Evolutionary conservation across 2,113 vertebrate genomes (phyloP).

Genomic region (Phrynocephalus versicolor): DNA sequence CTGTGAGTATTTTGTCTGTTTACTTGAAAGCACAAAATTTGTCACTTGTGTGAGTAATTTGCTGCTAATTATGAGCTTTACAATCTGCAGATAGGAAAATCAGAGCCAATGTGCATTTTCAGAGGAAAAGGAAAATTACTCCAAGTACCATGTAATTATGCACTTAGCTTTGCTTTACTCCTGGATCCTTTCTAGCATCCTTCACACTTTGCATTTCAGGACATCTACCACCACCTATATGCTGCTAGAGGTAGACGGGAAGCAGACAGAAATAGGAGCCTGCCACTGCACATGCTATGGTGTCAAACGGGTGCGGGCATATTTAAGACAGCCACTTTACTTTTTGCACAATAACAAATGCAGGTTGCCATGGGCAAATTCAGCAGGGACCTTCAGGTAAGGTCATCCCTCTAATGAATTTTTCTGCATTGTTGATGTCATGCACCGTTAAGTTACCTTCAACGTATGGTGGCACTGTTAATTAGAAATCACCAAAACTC

Average conservation of each 20-base stretch:
- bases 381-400: not conserved
- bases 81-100: conserved; percentile 82
- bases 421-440: not conserved
- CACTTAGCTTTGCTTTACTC: conserved; percentile 73
- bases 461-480: too few species aligned
- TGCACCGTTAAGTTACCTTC: too few species aligned
- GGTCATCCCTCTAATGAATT: not conserved
- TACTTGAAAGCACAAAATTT: conserved; percentile 81
- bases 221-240: conserved; percentile 51
- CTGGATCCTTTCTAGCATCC: conserved; percentile 63
- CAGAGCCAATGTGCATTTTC: conserved; percentile 76
- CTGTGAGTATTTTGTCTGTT: conserved; percentile 77
- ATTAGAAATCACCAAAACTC: too few species aligned
- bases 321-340: not conserved
- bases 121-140: conserved; percentile 79
- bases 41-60: conserved; percentile 81
- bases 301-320: not conserved
- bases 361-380: not conserved
- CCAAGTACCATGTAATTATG: conserved; percentile 78
- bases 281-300: not conserved
- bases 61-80: conserved; percentile 79
- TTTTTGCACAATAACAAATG: not conserved
- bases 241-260: not conserved
- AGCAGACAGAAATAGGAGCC: not conserved
- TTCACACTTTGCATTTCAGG: conserved; percentile 49